phyloP scores from a whole-genome alignment of 2,113 vertebrate genomes.

The Zosterops hypoxanthus region DNA sequence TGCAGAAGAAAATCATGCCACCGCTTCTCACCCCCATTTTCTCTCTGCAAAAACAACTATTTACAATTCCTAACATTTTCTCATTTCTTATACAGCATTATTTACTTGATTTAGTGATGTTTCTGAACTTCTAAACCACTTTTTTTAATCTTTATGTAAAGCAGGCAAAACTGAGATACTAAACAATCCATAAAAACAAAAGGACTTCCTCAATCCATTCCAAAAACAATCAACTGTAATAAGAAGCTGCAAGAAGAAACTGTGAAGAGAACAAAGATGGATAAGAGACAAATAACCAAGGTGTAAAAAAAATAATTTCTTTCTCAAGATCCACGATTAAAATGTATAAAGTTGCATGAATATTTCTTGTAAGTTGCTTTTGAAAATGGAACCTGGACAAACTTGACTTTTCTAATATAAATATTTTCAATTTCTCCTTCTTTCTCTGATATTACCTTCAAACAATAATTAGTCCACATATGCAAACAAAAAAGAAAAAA shows the following conservation, averaged over 20 bases:
- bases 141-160: not conserved
- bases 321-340: not conserved
- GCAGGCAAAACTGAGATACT: not conserved
- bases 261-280: not conserved
- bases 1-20: not conserved
- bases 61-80: not conserved
- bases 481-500: not conserved
- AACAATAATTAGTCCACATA: not conserved
- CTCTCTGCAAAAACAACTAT: not conserved
- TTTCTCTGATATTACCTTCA: not conserved
- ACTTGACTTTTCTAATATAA: not conserved
- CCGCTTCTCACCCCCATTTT: not conserved
- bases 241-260: not conserved
- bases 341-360: not conserved
- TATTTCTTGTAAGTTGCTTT: not conserved
- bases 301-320: not conserved
- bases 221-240: not conserved
- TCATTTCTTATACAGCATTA: not conserved
- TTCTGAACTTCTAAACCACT: not conserved
- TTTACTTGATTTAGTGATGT: not conserved
- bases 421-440: not conserved
- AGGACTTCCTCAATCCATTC: not conserved
- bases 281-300: not conserved
- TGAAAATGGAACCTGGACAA: not conserved
- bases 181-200: not conserved